phyloP scores from a whole-genome alignment of 35 echinoderm and acorn worm genomes.

The Apostichopus japonicus region DNA sequence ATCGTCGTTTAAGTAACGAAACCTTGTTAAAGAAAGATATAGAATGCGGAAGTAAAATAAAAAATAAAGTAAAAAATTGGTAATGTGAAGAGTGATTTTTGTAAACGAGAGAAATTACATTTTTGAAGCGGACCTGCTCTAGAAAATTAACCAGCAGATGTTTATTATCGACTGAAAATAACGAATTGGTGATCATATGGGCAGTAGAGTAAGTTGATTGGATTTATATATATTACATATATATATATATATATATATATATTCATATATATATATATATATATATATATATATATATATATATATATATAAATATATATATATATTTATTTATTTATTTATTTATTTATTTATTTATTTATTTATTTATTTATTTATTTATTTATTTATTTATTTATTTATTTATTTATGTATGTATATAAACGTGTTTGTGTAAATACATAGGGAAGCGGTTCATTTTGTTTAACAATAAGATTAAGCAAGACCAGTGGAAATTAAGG shows the following conservation, averaged over 20 bases:
- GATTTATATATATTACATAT: no score
- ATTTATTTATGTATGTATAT: no score
- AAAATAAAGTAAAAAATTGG: background rate
- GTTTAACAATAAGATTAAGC: no score
- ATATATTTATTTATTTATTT: no score
- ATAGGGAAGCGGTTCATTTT: no score
- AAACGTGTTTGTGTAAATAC: no score
- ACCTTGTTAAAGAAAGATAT: background rate
- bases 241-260: background rate
- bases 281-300: background rate
- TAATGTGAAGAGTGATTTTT: background rate
- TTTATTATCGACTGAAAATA: background rate
- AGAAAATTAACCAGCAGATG: slow-evolving; percentile 1
- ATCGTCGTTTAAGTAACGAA: background rate
- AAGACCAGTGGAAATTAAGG: no score
- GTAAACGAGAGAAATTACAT: background rate
- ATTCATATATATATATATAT: background rate
- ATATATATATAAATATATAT: background rate
- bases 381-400: no score
- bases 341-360: no score
- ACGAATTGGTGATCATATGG: background rate
- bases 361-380: no score
- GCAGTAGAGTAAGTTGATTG: no score
- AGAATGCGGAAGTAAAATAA: background rate
- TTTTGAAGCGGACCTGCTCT: background rate